Conservation (phyloP, 2,888 invertebrate genomes). For the Lomographa bimaculata region DNA sequence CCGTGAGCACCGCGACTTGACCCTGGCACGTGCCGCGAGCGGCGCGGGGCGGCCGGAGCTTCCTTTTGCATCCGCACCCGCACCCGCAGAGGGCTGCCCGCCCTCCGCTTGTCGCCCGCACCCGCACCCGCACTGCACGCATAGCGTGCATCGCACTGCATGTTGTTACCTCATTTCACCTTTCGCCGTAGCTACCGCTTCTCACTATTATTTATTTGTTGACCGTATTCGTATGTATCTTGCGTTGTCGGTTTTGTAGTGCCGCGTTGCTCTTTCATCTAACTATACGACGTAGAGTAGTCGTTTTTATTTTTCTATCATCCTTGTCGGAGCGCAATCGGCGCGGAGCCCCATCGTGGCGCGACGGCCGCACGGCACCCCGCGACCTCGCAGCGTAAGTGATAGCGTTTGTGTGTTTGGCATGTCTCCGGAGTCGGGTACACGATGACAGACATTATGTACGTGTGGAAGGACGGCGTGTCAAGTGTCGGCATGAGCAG, state of each 20-base stretch:
- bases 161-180: conserved; percentile 8
- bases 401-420: conserved; percentile 81
- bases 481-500: conserved; percentile 95
- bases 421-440: conserved; percentile 93
- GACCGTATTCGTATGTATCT: not conserved
- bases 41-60: conserved; percentile 21
- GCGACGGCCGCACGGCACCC: conserved; percentile 30
- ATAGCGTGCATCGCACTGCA: conserved; percentile 13
- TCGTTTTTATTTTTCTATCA: conserved; percentile 37
- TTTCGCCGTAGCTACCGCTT: conserved; percentile 8
- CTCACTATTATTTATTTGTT: conserved; percentile 1
- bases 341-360: conserved; percentile 28
- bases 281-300: conserved; percentile 28
- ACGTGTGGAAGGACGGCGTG: conserved; percentile 95
- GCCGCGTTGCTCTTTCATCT: conserved; percentile 21
- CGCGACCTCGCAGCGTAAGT: conserved; percentile 49
- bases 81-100: conserved; percentile 34
- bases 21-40: conserved; percentile 26
- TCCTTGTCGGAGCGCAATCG: conserved; percentile 35
- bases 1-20: conserved; percentile 21
- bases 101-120: conserved; percentile 27
- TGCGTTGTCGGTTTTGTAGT: conserved; percentile 5
- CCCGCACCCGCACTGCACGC: conserved; percentile 17
- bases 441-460: conserved; percentile 98
- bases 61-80: conserved; percentile 27